phyloP scores from a whole-genome alignment of 35 echinoderm and acorn worm genomes.

The Stichopus chloronotus region DNA sequence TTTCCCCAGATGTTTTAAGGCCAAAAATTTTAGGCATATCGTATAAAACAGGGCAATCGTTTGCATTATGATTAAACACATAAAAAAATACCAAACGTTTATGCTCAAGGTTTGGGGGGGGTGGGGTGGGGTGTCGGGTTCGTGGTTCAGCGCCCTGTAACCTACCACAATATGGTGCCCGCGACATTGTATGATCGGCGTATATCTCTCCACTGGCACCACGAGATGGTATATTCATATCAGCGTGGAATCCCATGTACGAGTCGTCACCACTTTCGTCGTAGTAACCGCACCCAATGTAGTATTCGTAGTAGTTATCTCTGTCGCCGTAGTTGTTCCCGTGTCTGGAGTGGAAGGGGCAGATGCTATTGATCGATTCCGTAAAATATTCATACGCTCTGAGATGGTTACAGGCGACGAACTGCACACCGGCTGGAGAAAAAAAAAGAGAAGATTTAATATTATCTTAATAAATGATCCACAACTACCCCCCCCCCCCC shows the following conservation, averaged over 20 bases:
- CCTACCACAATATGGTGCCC: conserved; percentile 75
- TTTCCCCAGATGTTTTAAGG: too few species aligned
- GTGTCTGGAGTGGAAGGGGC: conserved; percentile 34
- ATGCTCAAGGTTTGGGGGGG: too few species aligned
- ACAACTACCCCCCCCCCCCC: too few species aligned
- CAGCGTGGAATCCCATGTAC: conserved; percentile 64
- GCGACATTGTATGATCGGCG: conserved; percentile 39
- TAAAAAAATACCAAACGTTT: too few species aligned
- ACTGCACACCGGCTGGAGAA: conserved; percentile 75
- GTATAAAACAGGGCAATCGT: too few species aligned
- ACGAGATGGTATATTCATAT: conserved; percentile 16
- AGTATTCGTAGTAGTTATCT: conserved; percentile 61
- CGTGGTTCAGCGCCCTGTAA: too few species aligned
- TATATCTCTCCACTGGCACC: conserved; percentile 50
- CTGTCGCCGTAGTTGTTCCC: background rate
- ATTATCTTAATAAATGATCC: too few species aligned
- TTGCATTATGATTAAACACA: too few species aligned
- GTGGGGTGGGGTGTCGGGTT: too few species aligned
- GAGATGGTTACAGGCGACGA: conserved; percentile 88
- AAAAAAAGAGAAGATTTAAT: background rate
- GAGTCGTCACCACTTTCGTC: conserved; percentile 36
- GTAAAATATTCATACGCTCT: conserved; percentile 79
- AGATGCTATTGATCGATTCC: conserved; percentile 77
- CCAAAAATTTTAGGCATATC: too few species aligned
- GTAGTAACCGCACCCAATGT: conserved; percentile 47